Base-by-base conservation (phyloP, 2,797 vertebrate species). In the Pantherophis alleghaniensis region DNA sequence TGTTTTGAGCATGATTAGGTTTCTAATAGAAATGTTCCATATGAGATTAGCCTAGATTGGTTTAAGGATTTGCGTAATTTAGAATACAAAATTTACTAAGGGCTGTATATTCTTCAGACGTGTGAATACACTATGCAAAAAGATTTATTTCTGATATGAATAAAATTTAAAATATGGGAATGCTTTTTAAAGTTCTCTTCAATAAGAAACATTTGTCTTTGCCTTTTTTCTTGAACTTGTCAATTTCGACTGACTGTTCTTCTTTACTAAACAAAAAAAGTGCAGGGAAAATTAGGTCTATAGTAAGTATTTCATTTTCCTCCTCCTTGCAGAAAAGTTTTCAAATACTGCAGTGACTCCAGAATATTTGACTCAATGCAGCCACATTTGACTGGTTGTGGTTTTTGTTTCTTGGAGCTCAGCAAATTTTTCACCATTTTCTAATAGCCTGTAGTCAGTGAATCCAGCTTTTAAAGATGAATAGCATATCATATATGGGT, bases 381-480 rank as follows among this genome's bases (percentile, higher is more conserved):
- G 97, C 97, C 97, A 96, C 96, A 97, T 97, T 97, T 96, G 96
- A 55, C 94, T 93, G 95, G 92, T 94, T 96, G 97, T 97, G 97
- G 98, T 97, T 98, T 97, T 94, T 92, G 95, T 97, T 93, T 98
- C 95, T 97, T 95, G 96, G 96, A 98, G 96, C 96, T 97, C 95
- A 95, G 96, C 96, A 95, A 97, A 96, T 94, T 92, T 95, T 94
- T 24, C 26, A 87, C 94, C 92, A 83, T 97, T 94, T 96, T 96
- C 97, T 97, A 96, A 95, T 94, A 55, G 91, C 87, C 83, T 95
- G 90, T 95, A 95, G 96, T 96, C 95, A 96, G 96, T 91, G 86
- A 90, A 94, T 93, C 92, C 95, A 92, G 92, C 93, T 95, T 96
- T 95, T 95, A 94, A 93, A 96, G 93, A 96, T 66, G 96, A 95